A percentile compares a stretch with the other conserved stretches of the same genome.
Evolutionary conservation across 2,797 vertebrate species (phyloP).

Genomic region (Alectoris magna): DNA sequence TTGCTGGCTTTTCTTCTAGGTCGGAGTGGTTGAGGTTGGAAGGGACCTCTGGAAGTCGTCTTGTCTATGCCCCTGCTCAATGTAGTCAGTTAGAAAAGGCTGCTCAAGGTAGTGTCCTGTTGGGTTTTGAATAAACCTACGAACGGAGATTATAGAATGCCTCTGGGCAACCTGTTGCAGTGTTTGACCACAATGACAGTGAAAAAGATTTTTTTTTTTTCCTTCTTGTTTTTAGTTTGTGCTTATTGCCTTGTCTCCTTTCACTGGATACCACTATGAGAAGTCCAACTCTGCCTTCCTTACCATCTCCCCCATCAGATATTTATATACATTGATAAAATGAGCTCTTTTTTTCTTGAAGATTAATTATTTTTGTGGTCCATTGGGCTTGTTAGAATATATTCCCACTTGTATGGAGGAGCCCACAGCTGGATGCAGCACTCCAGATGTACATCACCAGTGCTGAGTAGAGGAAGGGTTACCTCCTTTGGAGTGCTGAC

Average conservation of each 20-base stretch:
- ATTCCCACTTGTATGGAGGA: neutral
- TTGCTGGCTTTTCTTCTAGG: neutral
- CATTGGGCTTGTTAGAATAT: neutral
- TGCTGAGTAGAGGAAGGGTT: neutral
- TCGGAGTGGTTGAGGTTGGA: neutral
- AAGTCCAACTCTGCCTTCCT: neutral
- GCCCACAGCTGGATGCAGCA: neutral
- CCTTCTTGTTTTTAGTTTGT: neutral
- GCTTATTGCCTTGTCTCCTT: neutral
- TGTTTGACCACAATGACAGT: neutral
- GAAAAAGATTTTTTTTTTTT: neutral
- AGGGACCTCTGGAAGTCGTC: neutral
- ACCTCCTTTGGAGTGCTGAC: neutral
- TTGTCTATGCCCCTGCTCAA: neutral
- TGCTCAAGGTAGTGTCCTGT: neutral
- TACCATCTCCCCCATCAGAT: neutral
- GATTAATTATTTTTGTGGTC: neutral
- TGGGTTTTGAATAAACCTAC: rapidly evolving
- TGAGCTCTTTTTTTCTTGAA: neutral
- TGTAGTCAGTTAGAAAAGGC: neutral
- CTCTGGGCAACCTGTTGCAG: neutral
- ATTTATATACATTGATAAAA: neutral
- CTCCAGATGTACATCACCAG: neutral
- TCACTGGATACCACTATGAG: neutral
- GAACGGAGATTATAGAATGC: neutral